These are phyloP conservation scores for Dasyurus viverrinus DNA, from an alignment of 2,113 vertebrate species.

Conservation along the genomic window DNA sequence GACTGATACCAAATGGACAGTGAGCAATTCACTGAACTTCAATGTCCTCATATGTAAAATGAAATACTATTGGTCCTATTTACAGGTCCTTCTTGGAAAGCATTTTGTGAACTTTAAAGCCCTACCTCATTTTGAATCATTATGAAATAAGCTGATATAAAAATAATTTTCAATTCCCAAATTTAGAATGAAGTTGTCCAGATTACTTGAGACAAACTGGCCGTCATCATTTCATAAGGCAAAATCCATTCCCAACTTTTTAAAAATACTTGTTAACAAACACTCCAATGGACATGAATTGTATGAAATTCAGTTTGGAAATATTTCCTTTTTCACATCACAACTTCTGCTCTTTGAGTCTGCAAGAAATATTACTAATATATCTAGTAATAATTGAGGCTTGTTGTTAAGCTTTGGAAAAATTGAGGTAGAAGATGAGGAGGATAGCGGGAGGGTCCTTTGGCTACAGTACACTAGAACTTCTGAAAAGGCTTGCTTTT, in stretches of 20 bases:
- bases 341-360: conserved; percentile 48
- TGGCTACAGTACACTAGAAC: conserved; percentile 20
- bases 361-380: conserved; percentile 43
- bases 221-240: conserved; percentile 43
- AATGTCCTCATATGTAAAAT: neutral
- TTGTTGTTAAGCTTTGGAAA: conserved; percentile 59
- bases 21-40: neutral
- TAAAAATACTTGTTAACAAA: neutral
- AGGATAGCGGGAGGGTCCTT: neutral
- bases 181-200: neutral
- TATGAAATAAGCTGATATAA: conserved; percentile 7
- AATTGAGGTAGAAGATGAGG: conserved; percentile 54
- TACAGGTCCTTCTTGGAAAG: neutral
- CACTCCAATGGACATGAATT: neutral
- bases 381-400: conserved; percentile 50
- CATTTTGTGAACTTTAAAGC: neutral
- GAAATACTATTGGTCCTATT: neutral
- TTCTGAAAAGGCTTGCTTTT: conserved; percentile 56
- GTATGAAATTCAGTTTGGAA: conserved; percentile 59
- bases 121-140: conserved; percentile 14
- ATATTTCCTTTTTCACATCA: conserved; percentile 28
- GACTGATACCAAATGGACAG: neutral
- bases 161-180: conserved; percentile 28
- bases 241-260: conserved; percentile 44
- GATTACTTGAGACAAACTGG: neutral